These are phyloP conservation scores for Ctenochaetus hawaiiensis DNA, from an alignment of 2,797 vertebrate genomes.

Conservation along the genomic window DNA sequence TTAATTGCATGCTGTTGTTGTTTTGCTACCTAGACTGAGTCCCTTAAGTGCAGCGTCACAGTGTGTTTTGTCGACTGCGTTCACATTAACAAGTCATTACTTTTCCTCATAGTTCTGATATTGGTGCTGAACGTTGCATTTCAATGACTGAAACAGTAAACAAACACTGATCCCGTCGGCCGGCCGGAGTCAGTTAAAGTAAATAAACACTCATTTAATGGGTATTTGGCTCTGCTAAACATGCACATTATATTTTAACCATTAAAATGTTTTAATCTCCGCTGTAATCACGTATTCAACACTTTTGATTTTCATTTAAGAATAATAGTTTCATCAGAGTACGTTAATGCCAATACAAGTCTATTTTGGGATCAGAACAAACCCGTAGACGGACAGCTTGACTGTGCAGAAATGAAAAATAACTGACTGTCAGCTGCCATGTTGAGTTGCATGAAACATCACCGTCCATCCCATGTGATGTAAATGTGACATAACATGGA, in stretches of 20 bases:
- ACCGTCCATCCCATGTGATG: conserved; percentile 21
- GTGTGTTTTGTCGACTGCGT: not conserved
- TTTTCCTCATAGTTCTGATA: no score
- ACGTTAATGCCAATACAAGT: not conserved
- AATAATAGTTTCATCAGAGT: not conserved
- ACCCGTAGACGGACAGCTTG: not conserved
- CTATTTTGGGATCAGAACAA: conserved; percentile 9
- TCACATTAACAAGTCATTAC: no score
- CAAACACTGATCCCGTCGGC: not conserved
- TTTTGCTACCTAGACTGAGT: not conserved
- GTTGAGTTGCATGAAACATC: conserved; percentile 1
- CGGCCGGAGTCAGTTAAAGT: not conserved
- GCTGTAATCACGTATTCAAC: not conserved
- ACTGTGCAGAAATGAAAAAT: not conserved
- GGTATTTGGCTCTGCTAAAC: not conserved
- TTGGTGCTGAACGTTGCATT: no score
- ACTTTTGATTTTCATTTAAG: no score
- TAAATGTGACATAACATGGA: conserved; percentile 5
- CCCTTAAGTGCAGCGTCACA: not conserved
- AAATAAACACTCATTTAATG: not conserved
- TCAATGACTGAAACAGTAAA: not conserved
- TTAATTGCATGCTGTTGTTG: no score
- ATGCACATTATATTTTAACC: not conserved
- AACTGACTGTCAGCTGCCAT: conserved; percentile 10
- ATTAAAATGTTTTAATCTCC: not conserved